Evolutionary conservation across 2,797 vertebrate genomes (phyloP).

Genomic region (Rhynchotus rufescens): DNA sequence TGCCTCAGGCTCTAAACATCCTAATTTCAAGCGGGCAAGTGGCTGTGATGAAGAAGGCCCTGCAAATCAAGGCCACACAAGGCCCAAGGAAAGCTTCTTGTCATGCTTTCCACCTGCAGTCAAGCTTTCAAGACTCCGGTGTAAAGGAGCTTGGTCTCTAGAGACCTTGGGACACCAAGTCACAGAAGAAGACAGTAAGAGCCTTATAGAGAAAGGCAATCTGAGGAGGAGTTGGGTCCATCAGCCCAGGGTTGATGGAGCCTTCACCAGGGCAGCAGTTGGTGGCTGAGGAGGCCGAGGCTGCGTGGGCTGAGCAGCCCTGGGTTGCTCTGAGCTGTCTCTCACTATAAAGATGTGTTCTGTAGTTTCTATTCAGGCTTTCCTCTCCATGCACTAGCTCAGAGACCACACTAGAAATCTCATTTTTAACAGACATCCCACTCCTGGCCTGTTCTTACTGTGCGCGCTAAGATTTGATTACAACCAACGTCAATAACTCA

Average conservation of each 20-base stretch:
- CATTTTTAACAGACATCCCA: neutral
- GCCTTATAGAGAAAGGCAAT: neutral
- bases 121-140: neutral
- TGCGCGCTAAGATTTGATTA: fast-evolving
- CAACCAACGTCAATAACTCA: neutral
- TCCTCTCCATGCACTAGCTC: neutral
- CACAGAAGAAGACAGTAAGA: neutral
- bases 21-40: neutral
- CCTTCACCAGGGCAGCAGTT: neutral
- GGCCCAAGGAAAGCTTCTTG: neutral
- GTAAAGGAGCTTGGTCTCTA: neutral
- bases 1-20: neutral
- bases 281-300: neutral
- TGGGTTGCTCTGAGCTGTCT: neutral
- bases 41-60: neutral
- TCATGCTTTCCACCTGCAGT: neutral
- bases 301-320: fast-evolving
- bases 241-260: neutral
- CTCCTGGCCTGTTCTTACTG: neutral
- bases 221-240: neutral
- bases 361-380: neutral
- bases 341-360: neutral
- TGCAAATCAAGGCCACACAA: neutral
- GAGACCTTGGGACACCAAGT: neutral
- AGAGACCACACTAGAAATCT: neutral